phyloP scores from a whole-genome alignment of 2,113 vertebrate genomes.

The Leucopternis melanops region DNA sequence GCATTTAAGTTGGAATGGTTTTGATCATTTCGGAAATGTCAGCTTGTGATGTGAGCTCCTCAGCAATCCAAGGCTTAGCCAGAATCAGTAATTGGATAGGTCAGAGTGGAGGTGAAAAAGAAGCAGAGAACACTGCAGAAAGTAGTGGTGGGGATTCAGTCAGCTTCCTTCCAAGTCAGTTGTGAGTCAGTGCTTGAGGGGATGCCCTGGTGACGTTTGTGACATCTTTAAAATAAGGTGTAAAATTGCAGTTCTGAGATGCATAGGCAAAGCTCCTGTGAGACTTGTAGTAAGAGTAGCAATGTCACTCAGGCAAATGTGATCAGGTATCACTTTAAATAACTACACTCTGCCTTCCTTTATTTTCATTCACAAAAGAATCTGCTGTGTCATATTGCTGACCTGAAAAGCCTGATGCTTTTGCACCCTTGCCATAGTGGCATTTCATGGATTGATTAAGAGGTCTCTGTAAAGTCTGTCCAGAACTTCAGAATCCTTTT shows the following conservation, averaged over 20 bases:
- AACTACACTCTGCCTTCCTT: neutral
- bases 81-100: neutral
- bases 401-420: neutral
- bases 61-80: neutral
- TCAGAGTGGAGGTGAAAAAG: neutral
- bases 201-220: neutral
- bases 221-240: neutral
- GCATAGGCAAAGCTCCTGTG: neutral
- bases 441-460: neutral
- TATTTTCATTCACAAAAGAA: neutral
- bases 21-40: neutral
- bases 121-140: neutral
- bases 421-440: neutral
- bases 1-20: neutral
- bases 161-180: neutral
- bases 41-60: neutral
- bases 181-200: neutral
- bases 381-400: neutral
- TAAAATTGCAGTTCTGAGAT: neutral
- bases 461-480: neutral
- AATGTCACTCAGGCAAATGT: neutral
- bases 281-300: neutral
- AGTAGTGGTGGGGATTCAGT: neutral
- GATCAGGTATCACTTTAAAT: neutral
- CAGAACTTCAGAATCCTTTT: neutral